Percentiles rank a stretch among this genome's conserved stretches.
Conservation (phyloP, 92 coral and sea anemone genomes). For the Umimayanthus chanpuru region DNA sequence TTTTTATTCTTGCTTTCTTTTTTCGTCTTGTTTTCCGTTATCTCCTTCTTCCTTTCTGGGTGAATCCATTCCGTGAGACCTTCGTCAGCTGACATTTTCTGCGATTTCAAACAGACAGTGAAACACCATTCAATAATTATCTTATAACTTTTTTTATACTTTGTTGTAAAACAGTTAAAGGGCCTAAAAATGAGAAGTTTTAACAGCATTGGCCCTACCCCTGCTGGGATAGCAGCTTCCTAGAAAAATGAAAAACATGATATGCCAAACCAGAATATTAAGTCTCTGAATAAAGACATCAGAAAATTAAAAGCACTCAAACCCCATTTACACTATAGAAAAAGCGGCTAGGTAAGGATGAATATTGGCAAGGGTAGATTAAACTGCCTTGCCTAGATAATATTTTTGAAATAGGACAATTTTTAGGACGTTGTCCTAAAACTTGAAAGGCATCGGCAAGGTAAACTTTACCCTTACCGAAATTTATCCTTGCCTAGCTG, state of each 20-base stretch:
- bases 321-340: no score
- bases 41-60: constrained; percentile 63
- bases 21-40: constrained; percentile 30
- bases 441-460: no score
- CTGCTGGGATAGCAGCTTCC: neutral
- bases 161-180: no score
- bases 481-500: no score
- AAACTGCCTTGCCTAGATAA: no score
- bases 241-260: neutral
- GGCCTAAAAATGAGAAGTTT: neutral
- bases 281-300: neutral
- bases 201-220: neutral
- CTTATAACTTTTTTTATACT: neutral
- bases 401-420: no score
- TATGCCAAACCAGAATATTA: neutral
- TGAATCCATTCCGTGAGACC: constrained; percentile 93
- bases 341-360: no score
- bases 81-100: constrained; percentile 79
- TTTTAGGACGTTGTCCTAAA: no score
- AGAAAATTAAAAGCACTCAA: neutral
- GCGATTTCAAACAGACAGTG: neutral
- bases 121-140: neutral
- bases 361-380: no score
- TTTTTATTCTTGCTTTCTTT: constrained; percentile 50
- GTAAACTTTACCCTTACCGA: no score